Conservation (phyloP, 1,140 invertebrate species). For the Branchinecta lynchi region DNA sequence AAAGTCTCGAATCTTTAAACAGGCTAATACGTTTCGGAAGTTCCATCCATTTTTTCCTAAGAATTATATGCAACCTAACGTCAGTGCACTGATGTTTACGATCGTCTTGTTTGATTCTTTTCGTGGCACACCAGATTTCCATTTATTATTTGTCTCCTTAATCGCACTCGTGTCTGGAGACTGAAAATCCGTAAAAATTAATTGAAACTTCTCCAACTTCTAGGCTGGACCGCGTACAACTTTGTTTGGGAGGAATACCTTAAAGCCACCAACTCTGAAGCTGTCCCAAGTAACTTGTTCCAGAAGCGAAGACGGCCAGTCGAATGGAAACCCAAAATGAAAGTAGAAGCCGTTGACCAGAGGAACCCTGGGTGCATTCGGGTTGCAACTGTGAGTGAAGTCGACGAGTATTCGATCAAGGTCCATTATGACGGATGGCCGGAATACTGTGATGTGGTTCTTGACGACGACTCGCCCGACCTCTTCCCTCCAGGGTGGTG, state of each 20-base stretch:
- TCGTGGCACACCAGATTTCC: too few relatives aligned
- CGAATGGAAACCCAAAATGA: slow-evolving; percentile 73
- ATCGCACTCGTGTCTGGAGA: too few relatives aligned
- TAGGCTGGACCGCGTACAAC: too few relatives aligned
- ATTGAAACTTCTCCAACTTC: too few relatives aligned
- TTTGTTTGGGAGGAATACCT: slow-evolving; percentile 80
- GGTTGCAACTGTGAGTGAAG: slow-evolving; percentile 63
- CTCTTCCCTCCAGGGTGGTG: slow-evolving; percentile 87
- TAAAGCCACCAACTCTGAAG: slow-evolving; percentile 49
- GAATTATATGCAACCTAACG: too few relatives aligned
- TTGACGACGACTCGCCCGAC: slow-evolving; percentile 75
- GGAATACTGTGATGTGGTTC: slow-evolving; percentile 66
- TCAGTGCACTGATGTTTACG: too few relatives aligned
- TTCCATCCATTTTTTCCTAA: too few relatives aligned
- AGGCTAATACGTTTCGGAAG: too few relatives aligned
- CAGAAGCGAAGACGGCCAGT: slow-evolving; percentile 50
- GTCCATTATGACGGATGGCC: slow-evolving; percentile 86
- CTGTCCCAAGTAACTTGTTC: slow-evolving; percentile 69
- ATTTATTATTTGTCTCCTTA: too few relatives aligned
- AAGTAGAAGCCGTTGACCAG: slow-evolving; percentile 71
- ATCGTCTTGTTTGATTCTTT: too few relatives aligned
- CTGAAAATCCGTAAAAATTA: too few relatives aligned
- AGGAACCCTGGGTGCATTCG: slow-evolving; percentile 63
- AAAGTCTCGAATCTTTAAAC: too few relatives aligned
- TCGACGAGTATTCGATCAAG: slow-evolving; percentile 39